Conservation (phyloP, 2,797 vertebrate species). For the Acipenser transmontanus region DNA sequence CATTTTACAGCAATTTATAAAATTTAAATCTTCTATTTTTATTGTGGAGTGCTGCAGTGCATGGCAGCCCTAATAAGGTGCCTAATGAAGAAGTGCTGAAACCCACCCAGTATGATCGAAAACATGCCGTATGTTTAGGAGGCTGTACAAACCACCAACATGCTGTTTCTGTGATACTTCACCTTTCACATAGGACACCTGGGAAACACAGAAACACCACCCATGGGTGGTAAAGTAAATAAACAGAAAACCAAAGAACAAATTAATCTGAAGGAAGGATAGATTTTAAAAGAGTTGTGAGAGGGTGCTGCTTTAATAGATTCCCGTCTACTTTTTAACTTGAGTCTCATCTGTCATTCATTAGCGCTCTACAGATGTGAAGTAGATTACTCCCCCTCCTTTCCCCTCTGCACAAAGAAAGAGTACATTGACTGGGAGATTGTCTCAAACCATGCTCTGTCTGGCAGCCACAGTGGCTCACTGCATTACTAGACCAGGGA, state of each 20-base stretch:
- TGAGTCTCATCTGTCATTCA: constrained; percentile 23
- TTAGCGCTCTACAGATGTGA: constrained; percentile 34
- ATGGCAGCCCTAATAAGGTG: too few relatives aligned
- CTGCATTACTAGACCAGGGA: neutral
- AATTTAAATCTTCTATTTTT: too few relatives aligned
- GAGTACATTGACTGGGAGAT: neutral
- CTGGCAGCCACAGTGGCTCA: neutral
- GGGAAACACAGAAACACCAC: too few relatives aligned
- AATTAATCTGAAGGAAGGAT: too few relatives aligned
- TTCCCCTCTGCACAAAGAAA: neutral
- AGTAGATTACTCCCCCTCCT: constrained; percentile 22
- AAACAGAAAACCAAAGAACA: too few relatives aligned
- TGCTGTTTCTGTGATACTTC: neutral
- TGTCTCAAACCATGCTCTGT: neutral
- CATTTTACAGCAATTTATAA: too few relatives aligned
- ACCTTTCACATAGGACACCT: neutral
- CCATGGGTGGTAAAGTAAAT: too few relatives aligned
- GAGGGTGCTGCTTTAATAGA: neutral
- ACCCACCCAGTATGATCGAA: too few relatives aligned
- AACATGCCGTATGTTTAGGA: too few relatives aligned
- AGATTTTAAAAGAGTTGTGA: too few relatives aligned
- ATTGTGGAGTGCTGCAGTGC: too few relatives aligned
- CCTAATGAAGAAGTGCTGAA: too few relatives aligned
- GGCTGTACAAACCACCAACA: neutral
- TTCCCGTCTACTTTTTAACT: constrained; percentile 12